These are phyloP conservation scores for Hiodon alosoides DNA, from an alignment of 2,113 vertebrate genomes.

Conservation along the genomic window DNA sequence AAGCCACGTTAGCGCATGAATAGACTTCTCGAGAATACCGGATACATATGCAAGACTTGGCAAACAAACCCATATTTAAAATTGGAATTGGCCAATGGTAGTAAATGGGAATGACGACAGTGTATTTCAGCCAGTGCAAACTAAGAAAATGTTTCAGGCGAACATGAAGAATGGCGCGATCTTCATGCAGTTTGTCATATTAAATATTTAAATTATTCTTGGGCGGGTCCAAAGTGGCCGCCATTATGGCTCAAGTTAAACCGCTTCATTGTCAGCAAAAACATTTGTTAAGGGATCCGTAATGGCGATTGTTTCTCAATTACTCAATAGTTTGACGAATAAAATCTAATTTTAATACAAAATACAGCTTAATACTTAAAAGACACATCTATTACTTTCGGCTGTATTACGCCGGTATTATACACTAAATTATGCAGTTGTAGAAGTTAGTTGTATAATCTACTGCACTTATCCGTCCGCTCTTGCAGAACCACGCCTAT, in stretches of 20 bases:
- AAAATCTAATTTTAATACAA: background rate
- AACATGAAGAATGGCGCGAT: background rate
- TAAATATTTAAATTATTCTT: background rate
- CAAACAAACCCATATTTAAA: conserved; percentile 20
- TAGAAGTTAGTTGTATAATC: background rate
- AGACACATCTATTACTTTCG: background rate
- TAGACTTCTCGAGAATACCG: background rate
- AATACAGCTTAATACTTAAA: background rate
- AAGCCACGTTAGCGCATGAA: conserved; percentile 6
- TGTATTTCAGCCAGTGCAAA: conserved; percentile 22
- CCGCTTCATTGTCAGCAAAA: background rate
- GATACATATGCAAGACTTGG: background rate
- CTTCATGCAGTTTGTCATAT: background rate
- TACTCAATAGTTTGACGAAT: background rate
- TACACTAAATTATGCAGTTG: too few species aligned
- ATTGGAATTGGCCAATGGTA: conserved; percentile 3
- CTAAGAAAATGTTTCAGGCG: background rate
- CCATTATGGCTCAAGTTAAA: conserved; percentile 3
- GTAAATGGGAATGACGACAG: conserved; percentile 10
- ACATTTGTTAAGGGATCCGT: background rate
- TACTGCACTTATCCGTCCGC: background rate
- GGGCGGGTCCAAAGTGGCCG: background rate
- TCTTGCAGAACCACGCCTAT: background rate
- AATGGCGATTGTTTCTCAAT: conserved; percentile 13
- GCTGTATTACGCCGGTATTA: too few species aligned